A percentile compares a stretch with the other conserved stretches of the same genome.
phyloP scores from a whole-genome alignment of 2,113 vertebrate species.

The Balaeniceps rex region DNA sequence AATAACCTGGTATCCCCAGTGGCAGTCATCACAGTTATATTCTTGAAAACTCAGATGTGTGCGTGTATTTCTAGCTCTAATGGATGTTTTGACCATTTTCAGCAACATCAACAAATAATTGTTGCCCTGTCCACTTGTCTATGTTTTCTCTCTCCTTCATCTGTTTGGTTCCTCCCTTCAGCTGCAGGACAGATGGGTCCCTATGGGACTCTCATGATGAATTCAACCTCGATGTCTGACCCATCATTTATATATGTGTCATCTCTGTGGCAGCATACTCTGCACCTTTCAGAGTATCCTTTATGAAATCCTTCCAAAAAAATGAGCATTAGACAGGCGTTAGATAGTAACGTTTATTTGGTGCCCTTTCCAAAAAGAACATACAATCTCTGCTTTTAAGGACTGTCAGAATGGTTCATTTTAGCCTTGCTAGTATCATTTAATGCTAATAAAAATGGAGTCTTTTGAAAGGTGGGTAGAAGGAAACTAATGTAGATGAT shows the following conservation, averaged over 20 bases:
- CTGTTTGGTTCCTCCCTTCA: neutral
- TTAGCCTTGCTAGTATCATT: neutral
- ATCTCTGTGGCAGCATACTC: neutral
- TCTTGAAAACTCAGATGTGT: neutral
- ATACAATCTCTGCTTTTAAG: neutral
- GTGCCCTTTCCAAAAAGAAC: neutral
- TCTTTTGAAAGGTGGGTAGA: neutral
- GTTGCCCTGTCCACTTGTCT: neutral
- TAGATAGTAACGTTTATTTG: neutral
- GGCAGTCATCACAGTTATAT: neutral
- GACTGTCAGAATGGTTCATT: neutral
- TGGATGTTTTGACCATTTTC: neutral
- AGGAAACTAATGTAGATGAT: neutral
- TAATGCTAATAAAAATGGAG: conserved; percentile 10
- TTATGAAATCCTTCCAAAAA: neutral
- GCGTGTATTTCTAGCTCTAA: neutral
- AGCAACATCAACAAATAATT: neutral
- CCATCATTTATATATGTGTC: neutral
- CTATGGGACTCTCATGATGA: neutral
- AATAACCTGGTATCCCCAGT: neutral
- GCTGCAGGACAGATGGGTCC: neutral
- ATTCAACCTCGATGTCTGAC: neutral
- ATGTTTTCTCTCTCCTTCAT: neutral
- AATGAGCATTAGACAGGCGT: neutral
- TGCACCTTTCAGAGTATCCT: neutral